A percentile compares a stretch with the other conserved stretches of the same genome.
These are phyloP conservation scores for Maconellicoccus hirsutus DNA, from an alignment of 1,140 invertebrate species.

Conservation along the genomic window DNA sequence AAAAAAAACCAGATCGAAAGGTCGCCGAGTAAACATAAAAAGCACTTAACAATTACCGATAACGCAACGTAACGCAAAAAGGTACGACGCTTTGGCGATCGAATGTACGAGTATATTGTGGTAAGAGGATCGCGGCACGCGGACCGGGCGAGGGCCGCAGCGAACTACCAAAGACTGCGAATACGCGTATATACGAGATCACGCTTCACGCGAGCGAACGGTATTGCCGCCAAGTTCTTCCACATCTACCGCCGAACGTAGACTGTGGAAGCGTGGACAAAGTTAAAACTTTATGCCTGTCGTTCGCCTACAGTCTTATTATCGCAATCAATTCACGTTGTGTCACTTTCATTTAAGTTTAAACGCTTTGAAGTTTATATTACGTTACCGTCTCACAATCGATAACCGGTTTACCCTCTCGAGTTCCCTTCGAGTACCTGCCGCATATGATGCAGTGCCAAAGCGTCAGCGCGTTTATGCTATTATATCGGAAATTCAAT, in stretches of 20 bases:
- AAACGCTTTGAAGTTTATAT: constrained; percentile 20
- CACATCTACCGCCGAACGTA: background rate
- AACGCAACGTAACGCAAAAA: no score
- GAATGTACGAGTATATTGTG: no score
- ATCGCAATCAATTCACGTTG: constrained; percentile 18
- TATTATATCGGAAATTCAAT: no score
- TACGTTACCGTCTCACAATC: background rate
- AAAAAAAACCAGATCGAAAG: no score
- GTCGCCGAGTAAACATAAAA: no score
- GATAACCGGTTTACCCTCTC: background rate
- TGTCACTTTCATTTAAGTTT: constrained; percentile 17
- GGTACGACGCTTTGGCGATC: no score
- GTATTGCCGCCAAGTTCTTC: constrained; percentile 2
- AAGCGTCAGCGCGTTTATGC: no score
- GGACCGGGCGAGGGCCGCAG: background rate
- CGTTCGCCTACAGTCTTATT: constrained; percentile 20
- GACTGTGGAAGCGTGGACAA: constrained; percentile 18
- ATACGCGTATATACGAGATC: background rate
- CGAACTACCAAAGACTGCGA: background rate
- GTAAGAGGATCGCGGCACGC: no score
- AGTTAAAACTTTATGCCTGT: constrained; percentile 17
- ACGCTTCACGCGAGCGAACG: no score
- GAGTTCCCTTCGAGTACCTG: background rate
- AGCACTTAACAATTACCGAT: no score
- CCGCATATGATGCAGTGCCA: no score